Base-by-base conservation (phyloP, 2,113 vertebrate species). In the Ursus arctos region DNA sequence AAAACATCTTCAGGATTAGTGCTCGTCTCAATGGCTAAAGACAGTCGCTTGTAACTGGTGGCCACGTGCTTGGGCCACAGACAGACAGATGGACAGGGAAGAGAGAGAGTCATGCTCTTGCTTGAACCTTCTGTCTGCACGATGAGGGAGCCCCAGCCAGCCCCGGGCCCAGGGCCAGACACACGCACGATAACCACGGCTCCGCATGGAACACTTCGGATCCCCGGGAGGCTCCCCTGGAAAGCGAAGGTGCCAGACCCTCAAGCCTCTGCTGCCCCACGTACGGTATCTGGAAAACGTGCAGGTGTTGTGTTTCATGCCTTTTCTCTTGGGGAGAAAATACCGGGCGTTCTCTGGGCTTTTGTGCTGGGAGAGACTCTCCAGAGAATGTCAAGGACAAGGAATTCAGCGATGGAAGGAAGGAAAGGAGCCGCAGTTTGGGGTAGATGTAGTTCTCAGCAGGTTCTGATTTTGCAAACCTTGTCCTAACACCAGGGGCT, bases 401-500 rank as follows among this genome's bases (percentile, higher is more conserved):
- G 15, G 16, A 53, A 31, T 0, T 47, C 4, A 13, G 61, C 5
- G 7, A 8, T 0, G 2, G 2, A 49, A 36, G 24, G 8, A 7
- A 7, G 22, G 3, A 40, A 9, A 55, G 31, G 2, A 47, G 59
- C 2, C 71, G 0, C 7, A 1, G 31, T 31, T n/a, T 31, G 24
- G 21, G 40, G 2, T 15, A 0, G 2, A 31, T 1, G 26, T 2
- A 2, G 2, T 72, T 67, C 13, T 57, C 49, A 65, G 61, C 3
- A 22, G 71, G 71, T 47, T 72, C 61, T 72, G 19, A 61, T 22
- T 3, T 63, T 18, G 2, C 31, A 49, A 24, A 3, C 31, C 22
- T 22, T 21, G 33, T 9, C 5, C 4, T 0, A 0, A 21, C 15
- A 0, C 8, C 26, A 53, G 33, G n/a, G 11, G 36, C 33, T 16